These are phyloP conservation scores for Hippocampus guttulatus DNA, from an alignment of 2,113 vertebrate species.

Conservation along the genomic window DNA sequence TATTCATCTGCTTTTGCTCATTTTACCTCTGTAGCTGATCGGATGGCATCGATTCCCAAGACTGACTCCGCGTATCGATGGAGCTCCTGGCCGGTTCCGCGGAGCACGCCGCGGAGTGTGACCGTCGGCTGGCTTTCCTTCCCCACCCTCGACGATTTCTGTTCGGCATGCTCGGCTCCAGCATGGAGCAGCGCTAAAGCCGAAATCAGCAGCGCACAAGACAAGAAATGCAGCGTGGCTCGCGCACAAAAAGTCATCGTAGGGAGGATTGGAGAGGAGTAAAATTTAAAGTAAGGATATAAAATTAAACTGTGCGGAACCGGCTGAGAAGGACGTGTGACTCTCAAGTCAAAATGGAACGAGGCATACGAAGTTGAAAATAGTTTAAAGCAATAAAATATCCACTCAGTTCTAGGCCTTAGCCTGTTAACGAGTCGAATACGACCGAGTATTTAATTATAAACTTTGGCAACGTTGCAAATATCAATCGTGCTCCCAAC, in stretches of 20 bases:
- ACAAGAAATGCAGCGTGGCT: slow-evolving; percentile 27
- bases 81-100: slow-evolving; percentile 51
- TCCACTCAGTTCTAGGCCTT: background rate
- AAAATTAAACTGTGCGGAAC: slow-evolving; percentile 6
- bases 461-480: slow-evolving; percentile 54
- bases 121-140: slow-evolving; percentile 19
- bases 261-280: background rate
- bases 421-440: background rate
- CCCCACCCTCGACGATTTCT: background rate
- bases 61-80: slow-evolving; percentile 61
- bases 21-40: slow-evolving; percentile 64
- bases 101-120: slow-evolving; percentile 48
- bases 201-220: slow-evolving; percentile 8
- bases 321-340: slow-evolving; percentile 24
- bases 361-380: background rate
- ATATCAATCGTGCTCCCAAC: slow-evolving; percentile 14
- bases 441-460: slow-evolving; percentile 32
- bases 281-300: background rate
- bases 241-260: slow-evolving; percentile 25
- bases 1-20: background rate
- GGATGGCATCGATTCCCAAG: slow-evolving; percentile 61
- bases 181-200: slow-evolving; percentile 25
- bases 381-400: background rate
- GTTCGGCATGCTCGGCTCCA: slow-evolving; percentile 9
- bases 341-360: slow-evolving; percentile 3